Evolutionary conservation across 2,113 vertebrate species (phyloP), one percentile per base, ranked within the genome.

Genomic region (Sander vitreus): DNA sequence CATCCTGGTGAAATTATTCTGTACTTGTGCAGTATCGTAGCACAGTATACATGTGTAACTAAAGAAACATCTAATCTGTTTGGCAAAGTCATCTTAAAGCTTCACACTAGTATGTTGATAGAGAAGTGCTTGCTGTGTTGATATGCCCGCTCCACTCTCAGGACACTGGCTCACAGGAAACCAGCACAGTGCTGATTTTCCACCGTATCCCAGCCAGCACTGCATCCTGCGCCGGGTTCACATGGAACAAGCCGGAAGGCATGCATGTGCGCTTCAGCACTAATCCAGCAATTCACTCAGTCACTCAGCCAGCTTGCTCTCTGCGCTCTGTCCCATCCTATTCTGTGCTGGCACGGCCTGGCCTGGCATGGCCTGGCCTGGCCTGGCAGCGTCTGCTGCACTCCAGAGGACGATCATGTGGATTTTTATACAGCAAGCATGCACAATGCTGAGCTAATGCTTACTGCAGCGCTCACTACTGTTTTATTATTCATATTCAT

Each of bases 181-280:
- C 78, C 84, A 68, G 77, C 81, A 39, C 78, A 73, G 70, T 66
- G 84, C 86, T 90, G 89, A 89, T 93, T 93, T 92, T 94, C 90
- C 94, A 88, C 57, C 25, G 14, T 80, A 63, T 90, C 86, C 84
- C 73, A 53, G 89, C 84, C 89, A 85, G 86, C 76, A 2, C 86
- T 67, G 83, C 91, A 89, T 95, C 94, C 94, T 95, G 88, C 92
- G 71, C 25, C 76, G 68, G 78, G 79, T 90, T 93, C 88, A 91
- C 90, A 87, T 82, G 43, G 84, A 90, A 80, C 87, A 51, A 78
- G 65, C 87, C 89, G 89, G 91, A 95, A 92, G 85, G 80, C 86
- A 89, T 80, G 87, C 67, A 58, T 78, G 86, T 78, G 82, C 66
- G 77, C 73, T 89, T 86, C 85, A 73, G 81, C 60, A 57, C 75